Base-by-base conservation (phyloP, 2,113 vertebrate genomes). In the Phylloscopus trochiloides region DNA sequence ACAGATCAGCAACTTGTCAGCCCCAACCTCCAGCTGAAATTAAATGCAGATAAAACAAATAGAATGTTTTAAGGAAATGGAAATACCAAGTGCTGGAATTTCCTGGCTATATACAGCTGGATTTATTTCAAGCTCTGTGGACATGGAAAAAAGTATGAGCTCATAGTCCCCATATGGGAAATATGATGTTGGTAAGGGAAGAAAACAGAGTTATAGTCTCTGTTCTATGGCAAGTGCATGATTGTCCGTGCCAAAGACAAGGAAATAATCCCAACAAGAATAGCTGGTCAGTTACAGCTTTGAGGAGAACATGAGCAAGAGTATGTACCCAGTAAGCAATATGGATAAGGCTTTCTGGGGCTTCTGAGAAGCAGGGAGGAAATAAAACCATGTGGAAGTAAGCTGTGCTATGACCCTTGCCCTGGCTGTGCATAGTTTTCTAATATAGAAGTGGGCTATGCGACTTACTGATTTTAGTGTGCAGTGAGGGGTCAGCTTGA, bases 1-100 rank as follows among this genome's bases (percentile, higher is more conserved):
- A 90, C 93, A 92, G 88, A 93, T 97, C 96, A 94, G 88, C 90
- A 93, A 63, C 90, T 93, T 92, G 79, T 96, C 96, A 95, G 68
- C 26, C 68, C 61, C 82, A 92, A 68, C 48, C 79, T 93, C 51
- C 70, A 90, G 45, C 59, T 65, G 72, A 93, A 96, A 96, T 94
- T 91, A 95, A 94, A 92, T 26, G 29, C 92, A 96, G 92, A 96
- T 90, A 90, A 95, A 97, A 81, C 82, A 95, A 96, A 96, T 75
- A 84, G 82, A 93, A 95, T 92, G 36, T 78, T 96, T 96, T 66
- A 97, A 92, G 88, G 32, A 97, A 96, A 95, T 96, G 88, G 86
- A 96, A 97, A 97, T 96, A 89, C 75, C 66, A 54, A 84, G 90
- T 81, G 80, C 88, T 93, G 73, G 83, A 95, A 95, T 92, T 65